Evolutionary conservation across 1,140 invertebrate species (phyloP).

Genomic region (Sinonovacula constricta): DNA sequence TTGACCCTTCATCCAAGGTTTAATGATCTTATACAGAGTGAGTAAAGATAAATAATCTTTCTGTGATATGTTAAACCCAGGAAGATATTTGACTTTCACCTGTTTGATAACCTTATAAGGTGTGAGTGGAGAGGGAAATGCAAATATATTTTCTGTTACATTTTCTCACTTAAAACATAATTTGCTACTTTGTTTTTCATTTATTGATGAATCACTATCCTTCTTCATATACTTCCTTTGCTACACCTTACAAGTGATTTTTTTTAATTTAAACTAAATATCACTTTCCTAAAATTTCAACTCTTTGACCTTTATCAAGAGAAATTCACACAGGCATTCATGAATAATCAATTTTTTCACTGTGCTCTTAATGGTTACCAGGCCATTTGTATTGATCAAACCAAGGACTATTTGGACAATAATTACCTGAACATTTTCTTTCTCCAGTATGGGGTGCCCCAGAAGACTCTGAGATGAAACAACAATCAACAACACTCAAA

Average conservation of each 20-base stretch:
- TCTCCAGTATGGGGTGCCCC: slow-evolving; percentile 87
- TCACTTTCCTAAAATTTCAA: no score
- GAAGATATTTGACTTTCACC: no score
- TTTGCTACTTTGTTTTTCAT: neutral
- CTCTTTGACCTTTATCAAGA: no score
- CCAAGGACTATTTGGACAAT: neutral
- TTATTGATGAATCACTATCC: neutral
- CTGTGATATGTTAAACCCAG: neutral
- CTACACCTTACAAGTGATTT: neutral
- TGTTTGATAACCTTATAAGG: no score
- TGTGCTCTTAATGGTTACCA: neutral
- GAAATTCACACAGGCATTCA: no score
- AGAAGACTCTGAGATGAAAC: slow-evolving; percentile 85
- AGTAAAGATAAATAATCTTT: slow-evolving; percentile 37
- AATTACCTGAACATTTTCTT: slow-evolving; percentile 1
- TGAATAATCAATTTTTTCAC: neutral
- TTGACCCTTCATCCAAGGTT: slow-evolving; percentile 87
- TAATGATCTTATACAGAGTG: slow-evolving; percentile 82
- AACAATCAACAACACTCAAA: slow-evolving; percentile 83
- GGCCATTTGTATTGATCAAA: neutral
- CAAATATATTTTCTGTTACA: neutral
- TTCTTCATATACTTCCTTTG: neutral
- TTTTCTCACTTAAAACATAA: neutral
- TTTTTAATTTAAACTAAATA: no score
- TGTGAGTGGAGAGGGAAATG: neutral